Conservation (phyloP, 2,797 vertebrate genomes). For the Echeneis naucrates region DNA sequence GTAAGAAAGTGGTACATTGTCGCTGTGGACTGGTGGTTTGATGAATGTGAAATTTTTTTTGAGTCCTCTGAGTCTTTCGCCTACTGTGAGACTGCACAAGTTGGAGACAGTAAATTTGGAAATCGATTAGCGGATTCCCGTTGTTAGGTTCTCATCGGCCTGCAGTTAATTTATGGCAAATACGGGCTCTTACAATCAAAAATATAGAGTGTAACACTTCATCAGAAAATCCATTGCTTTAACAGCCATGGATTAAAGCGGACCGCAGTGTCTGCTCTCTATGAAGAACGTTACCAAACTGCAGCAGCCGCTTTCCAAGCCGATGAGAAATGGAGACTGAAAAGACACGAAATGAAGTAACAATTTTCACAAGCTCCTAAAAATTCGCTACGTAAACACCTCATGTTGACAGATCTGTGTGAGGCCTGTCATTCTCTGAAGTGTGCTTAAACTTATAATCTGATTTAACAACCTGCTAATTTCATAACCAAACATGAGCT, state of each 20-base stretch:
- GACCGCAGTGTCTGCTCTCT: background rate
- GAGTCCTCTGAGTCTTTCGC: no score
- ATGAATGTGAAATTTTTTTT: no score
- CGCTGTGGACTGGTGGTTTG: background rate
- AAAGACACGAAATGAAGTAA: background rate
- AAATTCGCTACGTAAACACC: background rate
- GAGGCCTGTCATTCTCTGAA: background rate
- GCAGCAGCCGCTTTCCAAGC: background rate
- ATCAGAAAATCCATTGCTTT: background rate
- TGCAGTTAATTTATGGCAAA: no score
- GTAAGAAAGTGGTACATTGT: background rate
- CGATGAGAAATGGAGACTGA: background rate
- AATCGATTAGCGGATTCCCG: no score
- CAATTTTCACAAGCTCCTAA: background rate
- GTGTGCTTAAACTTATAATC: background rate
- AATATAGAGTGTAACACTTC: no score
- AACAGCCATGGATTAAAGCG: background rate
- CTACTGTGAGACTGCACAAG: no score
- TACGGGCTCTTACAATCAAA: no score
- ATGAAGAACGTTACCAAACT: background rate
- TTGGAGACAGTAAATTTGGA: no score
- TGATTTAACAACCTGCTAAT: conserved; percentile 16
- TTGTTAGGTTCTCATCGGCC: no score
- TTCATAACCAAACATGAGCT: conserved; percentile 1
- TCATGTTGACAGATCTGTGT: background rate